phyloP scores from a whole-genome alignment of 2,888 invertebrate genomes.

The Galeopsomyia nigrocyanea region DNA sequence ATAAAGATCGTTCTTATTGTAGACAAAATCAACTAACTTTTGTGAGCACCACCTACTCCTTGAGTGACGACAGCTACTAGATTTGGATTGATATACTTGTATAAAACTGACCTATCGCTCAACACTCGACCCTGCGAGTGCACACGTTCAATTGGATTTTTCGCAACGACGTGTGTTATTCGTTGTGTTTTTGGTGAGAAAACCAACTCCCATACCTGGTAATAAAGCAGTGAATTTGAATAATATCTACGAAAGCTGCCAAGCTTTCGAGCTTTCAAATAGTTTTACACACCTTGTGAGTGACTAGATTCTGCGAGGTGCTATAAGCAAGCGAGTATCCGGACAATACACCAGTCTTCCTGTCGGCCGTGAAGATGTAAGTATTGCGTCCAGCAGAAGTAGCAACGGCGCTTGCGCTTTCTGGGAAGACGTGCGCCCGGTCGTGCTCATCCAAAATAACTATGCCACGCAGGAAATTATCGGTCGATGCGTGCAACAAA shows the following conservation, averaged over 20 bases:
- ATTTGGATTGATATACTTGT: slow-evolving; percentile 99
- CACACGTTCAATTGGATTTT: slow-evolving; percentile 80
- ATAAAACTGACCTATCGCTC: slow-evolving; percentile 95
- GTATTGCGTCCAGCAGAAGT: slow-evolving; percentile 71
- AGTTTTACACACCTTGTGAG: slow-evolving; percentile 65
- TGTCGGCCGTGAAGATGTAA: slow-evolving; percentile 78
- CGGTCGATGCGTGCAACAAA: slow-evolving; percentile 78
- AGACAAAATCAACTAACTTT: slow-evolving; percentile 71
- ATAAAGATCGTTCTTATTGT: slow-evolving; percentile 9
- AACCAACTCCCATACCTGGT: slow-evolving; percentile 81
- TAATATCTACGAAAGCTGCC: no score
- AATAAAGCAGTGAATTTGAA: slow-evolving; percentile 59
- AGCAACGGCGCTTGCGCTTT: slow-evolving; percentile 70
- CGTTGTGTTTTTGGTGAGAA: slow-evolving; percentile 74
- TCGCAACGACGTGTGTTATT: slow-evolving; percentile 76
- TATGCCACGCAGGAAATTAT: slow-evolving; percentile 83
- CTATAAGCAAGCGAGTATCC: slow-evolving; percentile 75
- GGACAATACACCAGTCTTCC: slow-evolving; percentile 72
- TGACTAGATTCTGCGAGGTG: slow-evolving; percentile 72
- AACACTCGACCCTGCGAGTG: slow-evolving; percentile 97
- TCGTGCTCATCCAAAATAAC: slow-evolving; percentile 80
- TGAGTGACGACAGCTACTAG: slow-evolving; percentile 88
- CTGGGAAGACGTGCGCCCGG: slow-evolving; percentile 79
- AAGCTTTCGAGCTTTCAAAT: not conserved
- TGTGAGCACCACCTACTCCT: slow-evolving; percentile 81